These are phyloP conservation scores for Tauraco hartlaubi DNA, from an alignment of 2,797 vertebrate species.

Conservation along the genomic window DNA sequence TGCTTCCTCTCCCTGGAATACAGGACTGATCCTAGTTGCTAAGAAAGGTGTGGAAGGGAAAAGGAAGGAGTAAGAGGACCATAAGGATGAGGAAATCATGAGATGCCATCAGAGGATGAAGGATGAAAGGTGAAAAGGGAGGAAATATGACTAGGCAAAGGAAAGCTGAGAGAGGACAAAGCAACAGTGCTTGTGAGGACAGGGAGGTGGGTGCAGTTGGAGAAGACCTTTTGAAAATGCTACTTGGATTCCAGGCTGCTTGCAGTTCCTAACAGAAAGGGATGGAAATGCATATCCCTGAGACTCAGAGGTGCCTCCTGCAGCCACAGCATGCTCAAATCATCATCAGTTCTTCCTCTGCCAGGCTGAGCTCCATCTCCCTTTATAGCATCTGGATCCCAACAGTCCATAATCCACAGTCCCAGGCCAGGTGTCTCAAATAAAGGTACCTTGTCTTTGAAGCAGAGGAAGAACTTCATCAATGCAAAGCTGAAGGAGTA, in stretches of 20 bases:
- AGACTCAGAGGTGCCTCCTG: not conserved
- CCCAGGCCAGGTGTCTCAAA: not conserved
- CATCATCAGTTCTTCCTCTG: not conserved
- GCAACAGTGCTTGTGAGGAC: not conserved
- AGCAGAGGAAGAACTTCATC: not conserved
- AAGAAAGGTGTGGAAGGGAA: not conserved
- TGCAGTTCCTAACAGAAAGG: not conserved
- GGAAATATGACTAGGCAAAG: not conserved
- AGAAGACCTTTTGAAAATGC: not conserved
- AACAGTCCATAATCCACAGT: not conserved
- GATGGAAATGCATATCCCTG: not conserved
- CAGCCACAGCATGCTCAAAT: not conserved
- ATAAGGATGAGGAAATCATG: not conserved
- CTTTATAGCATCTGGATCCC: not conserved
- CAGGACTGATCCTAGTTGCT: not conserved
- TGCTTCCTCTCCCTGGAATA: not conserved
- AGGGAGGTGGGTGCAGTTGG: not conserved
- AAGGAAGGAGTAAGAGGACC: not conserved
- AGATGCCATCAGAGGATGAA: not conserved
- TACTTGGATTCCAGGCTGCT: not conserved
- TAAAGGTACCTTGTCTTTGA: not conserved
- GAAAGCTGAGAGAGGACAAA: not conserved
- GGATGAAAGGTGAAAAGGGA: not conserved
- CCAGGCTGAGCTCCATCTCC: not conserved
- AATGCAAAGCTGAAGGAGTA: not conserved